These are phyloP conservation scores for Podarcis cretensis DNA, from an alignment of 2,113 vertebrate genomes.

Conservation along the genomic window DNA sequence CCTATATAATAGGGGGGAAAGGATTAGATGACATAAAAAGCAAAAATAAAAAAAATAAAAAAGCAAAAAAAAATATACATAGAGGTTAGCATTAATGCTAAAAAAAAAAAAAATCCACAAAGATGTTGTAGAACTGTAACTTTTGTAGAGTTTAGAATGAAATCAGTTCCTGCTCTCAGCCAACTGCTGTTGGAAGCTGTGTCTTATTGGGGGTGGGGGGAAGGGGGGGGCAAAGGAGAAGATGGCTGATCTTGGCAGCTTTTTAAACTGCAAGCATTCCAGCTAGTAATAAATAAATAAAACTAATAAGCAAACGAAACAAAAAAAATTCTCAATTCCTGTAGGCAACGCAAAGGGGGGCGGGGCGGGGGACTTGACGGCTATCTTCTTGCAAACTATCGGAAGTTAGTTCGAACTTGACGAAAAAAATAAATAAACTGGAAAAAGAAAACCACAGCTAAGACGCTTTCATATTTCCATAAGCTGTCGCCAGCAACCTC, in stretches of 20 bases:
- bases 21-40: conserved; percentile 85
- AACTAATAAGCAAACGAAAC: conserved; percentile 57
- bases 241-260: conserved; percentile 88
- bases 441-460: conserved; percentile 65
- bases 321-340: conserved; percentile 54
- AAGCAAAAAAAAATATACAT: conserved; percentile 82
- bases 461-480: conserved; percentile 73
- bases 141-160: conserved; percentile 98
- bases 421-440: conserved; percentile 24
- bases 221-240: conserved; percentile 70
- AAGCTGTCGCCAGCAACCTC: conserved; percentile 78
- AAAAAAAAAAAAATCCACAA: conserved; percentile 79
- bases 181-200: conserved; percentile 83
- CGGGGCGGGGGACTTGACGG: conserved; percentile 42
- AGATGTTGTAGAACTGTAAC: conserved; percentile 95
- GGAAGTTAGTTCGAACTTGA: conserved; percentile 64
- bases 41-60: conserved; percentile 85
- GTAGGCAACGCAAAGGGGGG: conserved; percentile 71
- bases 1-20: conserved; percentile 88
- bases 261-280: conserved; percentile 90
- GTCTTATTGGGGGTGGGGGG: conserved; percentile 60
- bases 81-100: conserved; percentile 90
- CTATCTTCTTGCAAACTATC: conserved; percentile 64
- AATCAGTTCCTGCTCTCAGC: conserved; percentile 90
- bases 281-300: conserved; percentile 68